Percentiles rank a stretch among this genome's conserved stretches.
Evolutionary conservation across 2,797 vertebrate species (phyloP).

Genomic region (Bovichtus diacanthus): DNA sequence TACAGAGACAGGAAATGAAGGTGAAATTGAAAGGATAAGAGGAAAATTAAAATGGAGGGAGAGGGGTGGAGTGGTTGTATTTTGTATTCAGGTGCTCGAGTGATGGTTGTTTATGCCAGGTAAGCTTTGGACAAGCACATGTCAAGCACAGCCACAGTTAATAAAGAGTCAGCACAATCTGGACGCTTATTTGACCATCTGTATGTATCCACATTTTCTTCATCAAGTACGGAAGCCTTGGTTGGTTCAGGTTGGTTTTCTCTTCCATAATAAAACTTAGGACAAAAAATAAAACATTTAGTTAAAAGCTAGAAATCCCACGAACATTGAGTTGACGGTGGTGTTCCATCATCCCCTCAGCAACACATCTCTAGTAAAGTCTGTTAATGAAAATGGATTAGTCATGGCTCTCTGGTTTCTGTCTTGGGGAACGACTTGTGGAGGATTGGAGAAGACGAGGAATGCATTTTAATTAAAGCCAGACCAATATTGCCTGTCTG

Average conservation of each 20-base stretch:
- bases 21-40: slow-evolving; percentile 66
- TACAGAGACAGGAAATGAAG: slow-evolving; percentile 63
- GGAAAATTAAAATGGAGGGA: slow-evolving; percentile 63
- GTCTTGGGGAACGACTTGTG: slow-evolving; percentile 13
- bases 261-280: background rate
- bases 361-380: background rate
- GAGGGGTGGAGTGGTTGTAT: slow-evolving; percentile 25
- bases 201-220: background rate
- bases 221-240: background rate
- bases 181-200: background rate
- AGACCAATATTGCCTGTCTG: slow-evolving; percentile 12
- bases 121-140: slow-evolving; percentile 26
- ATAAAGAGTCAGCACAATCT: slow-evolving; percentile 11
- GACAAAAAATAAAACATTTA: background rate
- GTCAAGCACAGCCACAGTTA: slow-evolving; percentile 21
- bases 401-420: slow-evolving; percentile 29
- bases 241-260: background rate
- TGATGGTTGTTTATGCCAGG: slow-evolving; percentile 11
- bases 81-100: slow-evolving; percentile 34
- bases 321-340: background rate
- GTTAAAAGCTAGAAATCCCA: background rate
- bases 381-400: slow-evolving; percentile 35
- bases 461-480: slow-evolving; percentile 52
- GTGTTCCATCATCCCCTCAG: too few species aligned
- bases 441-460: background rate